Evolutionary conservation across 1,140 invertebrate species (phyloP).

Genomic region (Anastatus disparis): DNA sequence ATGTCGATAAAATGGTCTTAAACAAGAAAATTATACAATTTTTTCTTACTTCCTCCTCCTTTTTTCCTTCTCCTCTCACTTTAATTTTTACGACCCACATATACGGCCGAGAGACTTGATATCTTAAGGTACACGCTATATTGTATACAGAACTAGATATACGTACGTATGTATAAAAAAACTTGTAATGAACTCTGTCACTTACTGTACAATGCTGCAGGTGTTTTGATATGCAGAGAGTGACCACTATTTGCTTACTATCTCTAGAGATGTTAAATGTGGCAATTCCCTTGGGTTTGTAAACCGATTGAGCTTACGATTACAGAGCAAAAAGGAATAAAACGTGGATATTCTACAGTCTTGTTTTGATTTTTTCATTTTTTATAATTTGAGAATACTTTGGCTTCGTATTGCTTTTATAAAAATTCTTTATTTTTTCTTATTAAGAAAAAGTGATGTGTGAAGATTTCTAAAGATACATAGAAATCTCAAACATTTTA

Average conservation of each 20-base stretch:
- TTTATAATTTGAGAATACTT: no score
- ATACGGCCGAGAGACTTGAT: neutral
- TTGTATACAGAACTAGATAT: neutral
- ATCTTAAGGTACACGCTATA: neutral
- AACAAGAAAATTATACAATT: neutral
- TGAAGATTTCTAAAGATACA: no score
- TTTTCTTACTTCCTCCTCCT: neutral
- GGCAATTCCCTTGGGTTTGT: neutral
- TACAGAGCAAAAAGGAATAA: no score
- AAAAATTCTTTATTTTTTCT: no score
- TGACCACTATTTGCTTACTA: no score
- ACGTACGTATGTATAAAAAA: no score
- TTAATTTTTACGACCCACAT: neutral
- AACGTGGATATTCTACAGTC: no score
- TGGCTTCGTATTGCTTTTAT: no score
- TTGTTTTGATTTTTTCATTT: no score
- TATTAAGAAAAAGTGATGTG: no score
- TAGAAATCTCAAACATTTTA: no score
- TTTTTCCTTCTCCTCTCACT: neutral
- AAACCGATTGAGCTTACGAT: neutral
- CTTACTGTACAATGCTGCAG: neutral
- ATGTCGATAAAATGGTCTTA: constrained; percentile 8
- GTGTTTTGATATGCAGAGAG: constrained; percentile 15
- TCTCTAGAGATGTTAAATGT: neutral
- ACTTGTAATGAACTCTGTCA: constrained; percentile 13